Evolutionary conservation across 1,140 invertebrate genomes (phyloP), one percentile per base, ranked within the genome.

Genomic region (Fopius arisanus): DNA sequence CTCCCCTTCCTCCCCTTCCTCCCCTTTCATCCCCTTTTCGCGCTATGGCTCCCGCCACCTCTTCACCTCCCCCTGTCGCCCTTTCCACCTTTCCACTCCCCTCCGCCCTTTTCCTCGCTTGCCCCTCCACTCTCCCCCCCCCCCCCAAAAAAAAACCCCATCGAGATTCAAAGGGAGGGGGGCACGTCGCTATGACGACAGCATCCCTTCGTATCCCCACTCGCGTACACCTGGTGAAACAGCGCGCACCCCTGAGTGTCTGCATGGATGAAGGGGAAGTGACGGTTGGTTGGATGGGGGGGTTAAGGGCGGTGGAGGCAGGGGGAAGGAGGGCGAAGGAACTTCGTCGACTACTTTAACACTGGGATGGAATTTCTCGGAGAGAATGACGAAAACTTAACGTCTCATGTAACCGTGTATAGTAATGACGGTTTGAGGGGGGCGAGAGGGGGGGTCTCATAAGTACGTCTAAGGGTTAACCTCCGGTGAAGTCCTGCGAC

Each of bases 181-280:
- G 68, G 67, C 70, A 41, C 62, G 85, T 88, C 72, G 73, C 74
- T 84, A 87, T 87, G 83, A 72, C 82, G 78, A 88, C 86, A 79
- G 81, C 82, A 83, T 85, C 82, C 85, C 86, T 82, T 79, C 79
- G 51, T 12, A 72, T 74, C 79, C 41, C 29, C 19, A 70, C 37
- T 14, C 51, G 41, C 19, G 67, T 54, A 48, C 67, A 76, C 70
- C 72, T 81, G 83, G 83, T 83, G 81, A 84, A 83, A 80, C 40
- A 26, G 40, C 59, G 54, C 29, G 33, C 29, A 19, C 51, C 29
- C 14, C 19, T 59, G 68, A 51, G 19, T 59, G 23, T 26, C 19
- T 26, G 9, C 23, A 59, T 10, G 19, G 14, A 3, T 26, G 23
- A 26, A 59, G 54, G 54, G 54, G 54, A 28, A 59, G 23, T 59